Evolutionary conservation across 2,888 invertebrate species (phyloP).

Genomic region (Pilophorus perplexus): DNA sequence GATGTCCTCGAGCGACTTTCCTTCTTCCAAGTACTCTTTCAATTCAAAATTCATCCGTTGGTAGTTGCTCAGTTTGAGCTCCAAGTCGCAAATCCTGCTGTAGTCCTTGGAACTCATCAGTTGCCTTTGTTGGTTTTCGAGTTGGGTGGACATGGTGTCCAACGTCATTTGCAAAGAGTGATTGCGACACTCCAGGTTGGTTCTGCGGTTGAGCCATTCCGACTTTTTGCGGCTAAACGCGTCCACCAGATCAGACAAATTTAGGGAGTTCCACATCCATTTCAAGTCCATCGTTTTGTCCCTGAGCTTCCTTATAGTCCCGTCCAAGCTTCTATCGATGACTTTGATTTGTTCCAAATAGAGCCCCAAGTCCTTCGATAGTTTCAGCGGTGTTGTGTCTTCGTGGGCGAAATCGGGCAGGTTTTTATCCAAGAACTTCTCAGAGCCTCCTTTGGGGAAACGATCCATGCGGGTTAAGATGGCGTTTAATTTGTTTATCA

Average conservation of each 20-base stretch:
- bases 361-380: neutral
- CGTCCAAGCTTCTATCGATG: neutral
- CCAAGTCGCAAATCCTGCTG: neutral
- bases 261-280: neutral
- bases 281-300: neutral
- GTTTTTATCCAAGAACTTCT: neutral
- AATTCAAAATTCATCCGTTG: neutral
- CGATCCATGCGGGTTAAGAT: neutral
- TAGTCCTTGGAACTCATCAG: neutral
- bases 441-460: neutral
- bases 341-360: neutral
- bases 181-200: neutral
- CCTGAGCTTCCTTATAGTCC: neutral
- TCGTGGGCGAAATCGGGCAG: no score
- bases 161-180: neutral
- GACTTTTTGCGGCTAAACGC: neutral
- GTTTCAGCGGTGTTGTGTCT: no score
- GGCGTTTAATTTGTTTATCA: no score
- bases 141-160: neutral
- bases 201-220: neutral
- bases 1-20: neutral
- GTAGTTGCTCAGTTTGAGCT: neutral
- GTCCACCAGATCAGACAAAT: neutral
- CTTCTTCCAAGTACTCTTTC: neutral
- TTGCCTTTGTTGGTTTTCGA: neutral